phyloP scores from a whole-genome alignment of 2,797 vertebrate genomes.

The Tapirus indicus region DNA sequence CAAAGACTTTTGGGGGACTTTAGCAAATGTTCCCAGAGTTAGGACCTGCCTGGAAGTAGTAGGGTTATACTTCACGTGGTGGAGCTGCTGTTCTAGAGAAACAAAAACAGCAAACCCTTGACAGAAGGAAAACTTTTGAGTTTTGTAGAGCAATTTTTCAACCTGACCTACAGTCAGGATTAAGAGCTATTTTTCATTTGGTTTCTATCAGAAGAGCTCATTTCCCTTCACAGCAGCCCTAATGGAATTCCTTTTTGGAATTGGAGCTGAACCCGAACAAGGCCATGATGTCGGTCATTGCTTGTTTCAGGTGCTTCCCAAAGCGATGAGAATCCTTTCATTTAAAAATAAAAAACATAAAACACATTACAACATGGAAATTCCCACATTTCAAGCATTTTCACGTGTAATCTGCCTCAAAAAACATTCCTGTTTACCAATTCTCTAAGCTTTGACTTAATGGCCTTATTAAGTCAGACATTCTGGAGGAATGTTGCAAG shows the following conservation, averaged over 20 bases:
- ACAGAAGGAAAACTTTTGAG: slow-evolving; percentile 33
- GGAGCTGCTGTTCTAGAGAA: neutral
- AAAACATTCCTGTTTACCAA: neutral
- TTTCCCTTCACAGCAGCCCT: neutral
- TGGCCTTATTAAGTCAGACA: fast-evolving
- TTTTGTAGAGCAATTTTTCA: slow-evolving; percentile 20
- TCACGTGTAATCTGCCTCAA: neutral
- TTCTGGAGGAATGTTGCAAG: fast-evolving
- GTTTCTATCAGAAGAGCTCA: slow-evolving; percentile 68
- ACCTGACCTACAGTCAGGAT: neutral
- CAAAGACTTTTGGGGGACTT: neutral
- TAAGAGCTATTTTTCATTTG: slow-evolving; percentile 40
- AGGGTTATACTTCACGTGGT: slow-evolving; percentile 52
- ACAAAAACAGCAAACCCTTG: slow-evolving; percentile 32
- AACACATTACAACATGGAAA: fast-evolving
- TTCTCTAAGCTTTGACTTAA: neutral
- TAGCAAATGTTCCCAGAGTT: slow-evolving; percentile 11
- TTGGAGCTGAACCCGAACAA: slow-evolving; percentile 91
- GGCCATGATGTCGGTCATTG: slow-evolving; percentile 93
- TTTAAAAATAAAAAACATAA: slow-evolving; percentile 3
- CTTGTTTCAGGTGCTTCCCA: slow-evolving; percentile 92
- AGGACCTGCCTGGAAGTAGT: slow-evolving; percentile 58
- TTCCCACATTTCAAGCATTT: fast-evolving
- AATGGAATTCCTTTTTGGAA: slow-evolving; percentile 83
- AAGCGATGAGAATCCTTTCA: slow-evolving; percentile 96